Conservation (phyloP, 2,797 vertebrate genomes). For the Gobionotothen gibberifrons region DNA sequence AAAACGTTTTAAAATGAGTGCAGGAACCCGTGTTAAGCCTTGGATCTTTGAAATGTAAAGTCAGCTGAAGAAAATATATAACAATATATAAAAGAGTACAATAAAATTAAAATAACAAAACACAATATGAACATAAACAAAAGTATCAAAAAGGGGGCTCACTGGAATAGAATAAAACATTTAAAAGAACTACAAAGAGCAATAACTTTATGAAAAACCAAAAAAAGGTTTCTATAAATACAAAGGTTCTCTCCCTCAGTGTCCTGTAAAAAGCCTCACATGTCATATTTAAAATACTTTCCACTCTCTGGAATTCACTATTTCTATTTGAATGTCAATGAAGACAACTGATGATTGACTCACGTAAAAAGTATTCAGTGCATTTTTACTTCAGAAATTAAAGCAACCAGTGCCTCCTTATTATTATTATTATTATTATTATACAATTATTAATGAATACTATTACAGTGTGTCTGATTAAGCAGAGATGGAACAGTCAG, state of each 20-base stretch:
- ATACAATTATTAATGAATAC: conserved; percentile 13
- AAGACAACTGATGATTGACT: conserved; percentile 37
- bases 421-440: not conserved
- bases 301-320: conserved; percentile 34
- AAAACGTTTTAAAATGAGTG: not conserved
- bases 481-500: conserved; percentile 57
- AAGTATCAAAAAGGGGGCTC: conserved; percentile 79
- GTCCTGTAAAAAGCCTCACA: conserved; percentile 73
- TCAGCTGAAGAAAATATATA: conserved; percentile 41
- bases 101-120: conserved; percentile 57
- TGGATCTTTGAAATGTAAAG: conserved; percentile 4
- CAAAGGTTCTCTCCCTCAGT: conserved; percentile 66
- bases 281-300: conserved; percentile 54
- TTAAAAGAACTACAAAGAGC: conserved; percentile 62
- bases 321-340: conserved; percentile 18
- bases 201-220: conserved; percentile 38
- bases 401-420: conserved; percentile 62
- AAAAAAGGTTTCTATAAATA: conserved; percentile 74
- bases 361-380: conserved; percentile 72
- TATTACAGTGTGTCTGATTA: conserved; percentile 66
- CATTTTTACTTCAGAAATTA: conserved; percentile 67
- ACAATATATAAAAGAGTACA: conserved; percentile 62
- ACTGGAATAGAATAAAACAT: conserved; percentile 78
- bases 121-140: conserved; percentile 63
- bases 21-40: conserved; percentile 20